A percentile compares a stretch with the other conserved stretches of the same genome.
Evolutionary conservation across 2,888 invertebrate genomes (phyloP).

Genomic region (Eupeodes latifasciatus): DNA sequence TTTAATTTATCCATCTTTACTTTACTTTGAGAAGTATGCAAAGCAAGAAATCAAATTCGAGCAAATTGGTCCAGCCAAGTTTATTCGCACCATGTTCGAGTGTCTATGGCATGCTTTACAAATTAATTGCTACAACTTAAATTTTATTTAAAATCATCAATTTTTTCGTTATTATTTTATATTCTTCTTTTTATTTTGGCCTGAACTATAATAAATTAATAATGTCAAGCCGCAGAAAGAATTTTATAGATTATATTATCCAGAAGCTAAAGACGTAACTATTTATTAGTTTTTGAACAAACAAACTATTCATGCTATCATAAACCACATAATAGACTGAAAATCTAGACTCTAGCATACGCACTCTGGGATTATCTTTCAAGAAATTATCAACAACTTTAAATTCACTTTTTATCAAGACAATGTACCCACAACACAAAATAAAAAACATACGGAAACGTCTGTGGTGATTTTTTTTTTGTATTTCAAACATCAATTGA

Average conservation of each 20-base stretch:
- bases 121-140: too few species aligned
- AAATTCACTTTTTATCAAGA: conserved; percentile 52
- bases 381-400: conserved; percentile 6
- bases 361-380: background rate
- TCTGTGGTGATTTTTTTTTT: conserved; percentile 43
- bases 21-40: too few species aligned
- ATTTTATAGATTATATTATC: background rate
- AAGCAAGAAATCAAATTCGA: too few species aligned
- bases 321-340: conserved; percentile 1
- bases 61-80: too few species aligned
- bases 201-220: too few species aligned
- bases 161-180: too few species aligned
- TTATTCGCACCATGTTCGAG: too few species aligned
- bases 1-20: too few species aligned
- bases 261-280: background rate
- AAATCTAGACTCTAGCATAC: background rate
- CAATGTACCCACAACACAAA: background rate
- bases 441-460: conserved; percentile 63
- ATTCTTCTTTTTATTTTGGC: too few species aligned
- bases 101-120: too few species aligned
- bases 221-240: background rate
- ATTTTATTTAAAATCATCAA: too few species aligned
- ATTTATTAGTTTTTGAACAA: conserved; percentile 26
- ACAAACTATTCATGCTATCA: background rate
- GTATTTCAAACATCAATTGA: background rate